phyloP scores from a whole-genome alignment of 2,888 invertebrate species.

The Orchesella flavescens region DNA sequence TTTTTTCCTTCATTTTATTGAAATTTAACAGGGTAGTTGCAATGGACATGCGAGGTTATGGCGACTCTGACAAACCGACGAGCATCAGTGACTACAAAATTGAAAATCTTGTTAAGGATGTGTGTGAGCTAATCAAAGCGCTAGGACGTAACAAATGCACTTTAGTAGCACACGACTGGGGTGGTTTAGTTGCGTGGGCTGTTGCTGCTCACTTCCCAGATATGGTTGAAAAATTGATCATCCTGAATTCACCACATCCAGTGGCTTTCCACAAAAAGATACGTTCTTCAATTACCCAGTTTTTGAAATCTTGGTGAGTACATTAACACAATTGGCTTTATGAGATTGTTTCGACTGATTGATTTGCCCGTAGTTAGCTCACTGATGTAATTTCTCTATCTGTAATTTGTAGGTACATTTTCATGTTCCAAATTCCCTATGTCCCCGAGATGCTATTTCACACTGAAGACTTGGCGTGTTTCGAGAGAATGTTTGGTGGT shows the following conservation, averaged over 20 bases:
- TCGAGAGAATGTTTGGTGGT: constrained; percentile 74
- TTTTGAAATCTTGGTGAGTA: constrained; percentile 72
- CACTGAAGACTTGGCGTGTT: constrained; percentile 75
- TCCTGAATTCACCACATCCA: constrained; percentile 76
- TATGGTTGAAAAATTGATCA: constrained; percentile 75
- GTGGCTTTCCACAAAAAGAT: constrained; percentile 73
- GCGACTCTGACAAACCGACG: constrained; percentile 81
- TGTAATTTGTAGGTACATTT: constrained; percentile 73
- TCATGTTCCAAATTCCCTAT: constrained; percentile 74
- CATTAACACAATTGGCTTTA: neutral
- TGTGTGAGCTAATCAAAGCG: constrained; percentile 77
- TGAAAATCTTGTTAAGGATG: constrained; percentile 78
- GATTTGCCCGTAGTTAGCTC: neutral
- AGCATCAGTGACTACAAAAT: constrained; percentile 76
- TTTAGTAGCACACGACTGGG: constrained; percentile 77
- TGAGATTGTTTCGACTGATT: neutral
- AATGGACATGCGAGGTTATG: constrained; percentile 82
- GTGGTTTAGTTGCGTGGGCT: constrained; percentile 75
- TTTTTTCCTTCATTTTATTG: too few relatives aligned
- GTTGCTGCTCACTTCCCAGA: constrained; percentile 74
- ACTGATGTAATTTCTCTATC: neutral
- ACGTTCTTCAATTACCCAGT: constrained; percentile 70
- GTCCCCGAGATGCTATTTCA: constrained; percentile 75
- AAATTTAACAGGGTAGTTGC: constrained; percentile 79
- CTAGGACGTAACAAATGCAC: constrained; percentile 74